Percentiles rank a stretch among this genome's conserved stretches.
Conservation (phyloP, 2,113 vertebrate genomes). For the Pitta sordida region DNA sequence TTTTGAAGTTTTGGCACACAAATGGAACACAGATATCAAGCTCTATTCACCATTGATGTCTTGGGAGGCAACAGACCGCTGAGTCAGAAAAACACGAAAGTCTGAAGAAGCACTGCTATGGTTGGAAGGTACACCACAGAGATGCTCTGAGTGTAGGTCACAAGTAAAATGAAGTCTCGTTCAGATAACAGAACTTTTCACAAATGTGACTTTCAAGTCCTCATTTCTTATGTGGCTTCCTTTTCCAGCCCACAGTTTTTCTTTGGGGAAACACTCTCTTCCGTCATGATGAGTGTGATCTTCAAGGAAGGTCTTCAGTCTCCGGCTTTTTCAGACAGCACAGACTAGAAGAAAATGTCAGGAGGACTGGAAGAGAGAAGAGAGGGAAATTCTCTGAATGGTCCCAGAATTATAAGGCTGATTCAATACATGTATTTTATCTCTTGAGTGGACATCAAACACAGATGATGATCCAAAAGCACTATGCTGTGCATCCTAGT, state of each 20-base stretch:
- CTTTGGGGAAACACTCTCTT: background rate
- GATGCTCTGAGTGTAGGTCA: background rate
- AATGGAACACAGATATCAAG: background rate
- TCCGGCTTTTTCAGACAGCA: background rate
- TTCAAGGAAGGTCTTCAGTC: background rate
- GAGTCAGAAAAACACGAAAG: fast-evolving
- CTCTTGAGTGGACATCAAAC: background rate
- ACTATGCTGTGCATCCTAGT: background rate
- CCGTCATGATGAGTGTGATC: background rate
- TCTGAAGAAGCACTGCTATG: background rate
- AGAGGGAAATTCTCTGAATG: background rate
- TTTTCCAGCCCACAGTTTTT: background rate
- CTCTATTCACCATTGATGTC: background rate
- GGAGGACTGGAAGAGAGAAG: background rate
- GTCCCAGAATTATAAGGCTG: background rate
- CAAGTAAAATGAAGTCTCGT: background rate
- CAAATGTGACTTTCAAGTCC: background rate
- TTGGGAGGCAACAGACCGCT: background rate
- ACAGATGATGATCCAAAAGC: background rate
- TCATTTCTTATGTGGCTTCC: background rate
- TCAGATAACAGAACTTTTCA: background rate
- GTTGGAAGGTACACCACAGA: fast-evolving
- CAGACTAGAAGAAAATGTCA: background rate
- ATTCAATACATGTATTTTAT: background rate
- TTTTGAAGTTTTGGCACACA: background rate